Evolutionary conservation across 2,888 invertebrate genomes (phyloP).

Genomic region (Brachyptera risi): DNA sequence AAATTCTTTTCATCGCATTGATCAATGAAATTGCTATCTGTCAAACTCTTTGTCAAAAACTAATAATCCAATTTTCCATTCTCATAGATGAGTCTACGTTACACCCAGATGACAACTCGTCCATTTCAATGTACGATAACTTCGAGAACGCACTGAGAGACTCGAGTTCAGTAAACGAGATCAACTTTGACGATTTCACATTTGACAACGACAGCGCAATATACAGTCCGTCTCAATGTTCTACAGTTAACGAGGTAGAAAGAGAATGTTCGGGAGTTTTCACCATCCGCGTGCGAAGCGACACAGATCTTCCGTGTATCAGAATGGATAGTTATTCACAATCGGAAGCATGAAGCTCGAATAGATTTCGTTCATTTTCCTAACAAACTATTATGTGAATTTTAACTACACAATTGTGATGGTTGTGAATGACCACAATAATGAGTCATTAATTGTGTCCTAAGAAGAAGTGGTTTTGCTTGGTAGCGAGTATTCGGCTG

Average conservation of each 20-base stretch:
- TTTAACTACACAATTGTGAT: no score
- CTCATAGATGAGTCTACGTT: neutral
- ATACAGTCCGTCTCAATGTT: constrained; percentile 6
- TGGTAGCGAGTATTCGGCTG: no score
- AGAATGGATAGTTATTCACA: neutral
- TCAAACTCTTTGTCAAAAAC: neutral
- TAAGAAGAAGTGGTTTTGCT: no score
- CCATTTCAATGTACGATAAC: constrained; percentile 33
- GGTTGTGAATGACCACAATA: no score
- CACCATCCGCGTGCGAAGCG: neutral
- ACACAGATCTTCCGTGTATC: neutral
- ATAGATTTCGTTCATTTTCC: no score
- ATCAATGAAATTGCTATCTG: no score
- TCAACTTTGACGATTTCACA: constrained; percentile 9
- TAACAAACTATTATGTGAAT: no score
- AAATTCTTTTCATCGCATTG: neutral
- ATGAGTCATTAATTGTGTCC: no score
- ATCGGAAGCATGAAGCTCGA: constrained; percentile 5
- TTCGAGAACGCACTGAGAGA: constrained; percentile 35
- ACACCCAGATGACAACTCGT: constrained; percentile 12
- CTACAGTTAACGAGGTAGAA: neutral
- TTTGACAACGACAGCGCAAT: neutral
- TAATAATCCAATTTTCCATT: neutral
- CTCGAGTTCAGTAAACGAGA: constrained; percentile 20
- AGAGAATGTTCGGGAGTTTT: constrained; percentile 10